Percentiles rank a stretch among this genome's conserved stretches.
Conservation (phyloP, 2,888 invertebrate genomes). For the Punctoribates punctum region DNA sequence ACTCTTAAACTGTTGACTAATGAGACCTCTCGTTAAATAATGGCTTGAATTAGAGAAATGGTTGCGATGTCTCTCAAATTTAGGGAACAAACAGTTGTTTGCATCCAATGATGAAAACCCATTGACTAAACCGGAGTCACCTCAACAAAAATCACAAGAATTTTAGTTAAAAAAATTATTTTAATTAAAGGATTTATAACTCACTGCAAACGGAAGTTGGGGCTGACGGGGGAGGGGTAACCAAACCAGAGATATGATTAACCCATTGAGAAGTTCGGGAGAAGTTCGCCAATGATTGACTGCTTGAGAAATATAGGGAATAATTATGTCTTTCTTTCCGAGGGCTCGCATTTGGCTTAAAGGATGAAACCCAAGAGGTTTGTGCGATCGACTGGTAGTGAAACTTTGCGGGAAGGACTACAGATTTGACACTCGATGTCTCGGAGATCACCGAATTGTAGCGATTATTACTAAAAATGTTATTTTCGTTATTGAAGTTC, state of each 20-base stretch:
- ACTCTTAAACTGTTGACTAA: neutral
- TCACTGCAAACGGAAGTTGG: neutral
- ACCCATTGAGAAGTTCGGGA: neutral
- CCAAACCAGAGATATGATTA: slow-evolving; percentile 5
- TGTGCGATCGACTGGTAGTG: slow-evolving; percentile 19
- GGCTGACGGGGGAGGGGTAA: slow-evolving; percentile 5
- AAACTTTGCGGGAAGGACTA: slow-evolving; percentile 27
- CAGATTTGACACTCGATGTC: neutral
- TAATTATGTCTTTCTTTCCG: neutral
- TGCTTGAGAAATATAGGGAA: neutral
- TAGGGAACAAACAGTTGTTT: neutral
- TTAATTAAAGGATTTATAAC: neutral
- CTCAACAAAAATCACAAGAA: neutral
- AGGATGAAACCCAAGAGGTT: slow-evolving; percentile 20
- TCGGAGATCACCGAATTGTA: neutral
- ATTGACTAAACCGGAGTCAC: slow-evolving; percentile 12
- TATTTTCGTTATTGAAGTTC: neutral
- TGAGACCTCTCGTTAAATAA: neutral
- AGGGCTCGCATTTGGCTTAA: neutral
- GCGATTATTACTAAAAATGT: neutral
- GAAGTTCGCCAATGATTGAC: neutral
- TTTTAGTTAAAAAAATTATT: neutral
- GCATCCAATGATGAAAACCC: neutral
- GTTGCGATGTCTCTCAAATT: neutral
- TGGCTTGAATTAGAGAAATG: neutral